These are phyloP conservation scores for Heliconius melpomene DNA, from an alignment of 1,140 invertebrate genomes.

Conservation along the genomic window DNA sequence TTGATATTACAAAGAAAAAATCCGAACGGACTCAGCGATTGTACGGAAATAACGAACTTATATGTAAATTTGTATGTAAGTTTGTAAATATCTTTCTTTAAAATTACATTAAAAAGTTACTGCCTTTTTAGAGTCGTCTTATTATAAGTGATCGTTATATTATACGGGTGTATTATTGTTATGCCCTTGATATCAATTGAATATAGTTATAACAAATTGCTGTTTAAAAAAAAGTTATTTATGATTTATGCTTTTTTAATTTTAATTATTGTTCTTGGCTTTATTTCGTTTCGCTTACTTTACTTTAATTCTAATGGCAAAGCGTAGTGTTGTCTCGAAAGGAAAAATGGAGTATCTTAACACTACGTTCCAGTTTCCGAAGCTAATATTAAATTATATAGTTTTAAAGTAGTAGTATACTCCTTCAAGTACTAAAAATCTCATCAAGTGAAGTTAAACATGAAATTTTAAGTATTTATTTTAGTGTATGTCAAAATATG, in stretches of 20 bases:
- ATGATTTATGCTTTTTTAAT: too few species aligned
- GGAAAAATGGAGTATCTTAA: too few species aligned
- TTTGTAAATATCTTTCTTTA: not conserved
- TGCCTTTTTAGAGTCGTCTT: not conserved
- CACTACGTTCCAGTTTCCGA: too few species aligned
- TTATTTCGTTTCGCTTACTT: too few species aligned
- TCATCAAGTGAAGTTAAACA: not conserved
- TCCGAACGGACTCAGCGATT: not conserved
- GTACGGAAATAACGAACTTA: not conserved
- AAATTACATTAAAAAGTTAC: not conserved
- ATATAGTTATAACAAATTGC: too few species aligned
- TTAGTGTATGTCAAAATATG: not conserved
- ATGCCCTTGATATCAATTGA: too few species aligned
- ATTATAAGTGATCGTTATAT: too few species aligned
- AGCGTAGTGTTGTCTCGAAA: not conserved
- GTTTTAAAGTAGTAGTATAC: not conserved
- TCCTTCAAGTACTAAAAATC: not conserved
- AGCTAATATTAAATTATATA: not conserved
- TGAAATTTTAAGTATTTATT: slow-evolving; percentile 1
- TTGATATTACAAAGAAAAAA: slow-evolving; percentile 1
- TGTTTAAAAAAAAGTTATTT: too few species aligned
- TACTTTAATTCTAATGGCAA: too few species aligned
- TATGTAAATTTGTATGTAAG: not conserved
- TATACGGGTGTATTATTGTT: not conserved
- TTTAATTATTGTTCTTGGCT: too few species aligned